A percentile compares a stretch with the other conserved stretches of the same genome.
phyloP scores from a whole-genome alignment of 1,140 invertebrate genomes.

The Akabosia matsudoensis region DNA sequence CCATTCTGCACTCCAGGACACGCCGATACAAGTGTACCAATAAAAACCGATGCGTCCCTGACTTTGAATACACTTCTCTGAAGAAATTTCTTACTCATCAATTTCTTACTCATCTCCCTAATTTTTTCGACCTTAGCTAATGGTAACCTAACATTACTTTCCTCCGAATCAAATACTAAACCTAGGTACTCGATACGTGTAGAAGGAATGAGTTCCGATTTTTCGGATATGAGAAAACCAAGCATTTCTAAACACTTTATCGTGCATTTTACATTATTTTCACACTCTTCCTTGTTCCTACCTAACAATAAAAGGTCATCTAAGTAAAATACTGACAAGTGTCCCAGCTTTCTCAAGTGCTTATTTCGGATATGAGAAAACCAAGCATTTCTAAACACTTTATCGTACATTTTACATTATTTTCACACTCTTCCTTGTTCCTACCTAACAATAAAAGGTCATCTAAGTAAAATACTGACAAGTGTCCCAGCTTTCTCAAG shows the following conservation, averaged over 20 bases:
- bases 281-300: background rate
- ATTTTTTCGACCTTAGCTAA: background rate
- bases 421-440: background rate
- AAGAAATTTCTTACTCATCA: background rate
- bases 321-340: too few species aligned
- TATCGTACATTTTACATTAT: background rate
- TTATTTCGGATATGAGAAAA: conserved; percentile 22
- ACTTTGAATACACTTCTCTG: background rate
- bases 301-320: conserved; percentile 40
- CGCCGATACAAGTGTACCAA: conserved; percentile 23
- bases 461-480: conserved; percentile 35
- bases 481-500: conserved; percentile 17
- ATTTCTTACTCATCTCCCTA: background rate
- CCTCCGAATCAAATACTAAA: conserved; percentile 24
- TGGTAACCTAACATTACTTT: background rate
- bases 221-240: conserved; percentile 27
- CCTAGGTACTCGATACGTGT: conserved; percentile 30
- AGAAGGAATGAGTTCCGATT: conserved; percentile 14
- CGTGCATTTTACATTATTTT: background rate
- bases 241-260: background rate
- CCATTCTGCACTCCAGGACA: conserved; percentile 23
- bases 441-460: conserved; percentile 34
- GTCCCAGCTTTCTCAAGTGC: too few species aligned
- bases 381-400: conserved; percentile 16
- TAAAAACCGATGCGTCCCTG: background rate